Evolutionary conservation across 37 sponge, comb jelly and placozoan genomes (phyloP).

Genomic region (Chondrilla cf. caribensis): DNA sequence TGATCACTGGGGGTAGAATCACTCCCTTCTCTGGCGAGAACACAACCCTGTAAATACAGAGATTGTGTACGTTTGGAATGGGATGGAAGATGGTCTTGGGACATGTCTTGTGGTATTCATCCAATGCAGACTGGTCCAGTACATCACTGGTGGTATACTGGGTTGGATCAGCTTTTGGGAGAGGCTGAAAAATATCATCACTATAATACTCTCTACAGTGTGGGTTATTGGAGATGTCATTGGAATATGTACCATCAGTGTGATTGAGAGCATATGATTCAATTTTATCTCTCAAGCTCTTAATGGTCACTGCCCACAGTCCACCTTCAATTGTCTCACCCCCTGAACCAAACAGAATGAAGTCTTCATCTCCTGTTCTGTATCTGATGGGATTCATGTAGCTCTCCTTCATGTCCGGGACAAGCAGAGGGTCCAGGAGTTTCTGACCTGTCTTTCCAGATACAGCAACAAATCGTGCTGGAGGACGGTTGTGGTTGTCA

Average conservation of each 20-base stretch:
- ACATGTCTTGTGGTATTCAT: not conserved
- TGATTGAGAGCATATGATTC: not conserved
- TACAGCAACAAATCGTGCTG: constrained; percentile 41
- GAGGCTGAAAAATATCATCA: not conserved
- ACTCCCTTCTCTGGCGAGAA: constrained; percentile 38
- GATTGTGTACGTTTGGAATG: constrained; percentile 34
- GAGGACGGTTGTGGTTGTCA: constrained; percentile 29
- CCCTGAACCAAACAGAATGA: constrained; percentile 72
- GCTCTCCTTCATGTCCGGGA: constrained; percentile 73
- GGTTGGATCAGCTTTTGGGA: not conserved
- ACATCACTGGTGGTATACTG: not conserved
- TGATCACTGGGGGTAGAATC: constrained; percentile 69
- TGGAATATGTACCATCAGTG: not conserved
- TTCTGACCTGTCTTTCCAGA: constrained; percentile 75
- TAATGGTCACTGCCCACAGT: constrained; percentile 68
- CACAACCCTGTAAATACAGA: constrained; percentile 61
- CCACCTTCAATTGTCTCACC: constrained; percentile 77
- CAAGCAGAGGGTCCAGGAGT: constrained; percentile 39
- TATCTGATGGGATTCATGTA: constrained; percentile 70
- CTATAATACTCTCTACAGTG: not conserved
- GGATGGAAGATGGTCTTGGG: constrained; percentile 11
- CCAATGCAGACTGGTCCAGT: not conserved
- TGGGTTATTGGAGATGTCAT: not conserved
- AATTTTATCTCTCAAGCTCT: constrained; percentile 39
- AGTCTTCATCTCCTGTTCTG: not conserved